These are phyloP conservation scores for Tetragonula clypearis DNA, from an alignment of 1,140 invertebrate genomes.

Conservation along the genomic window DNA sequence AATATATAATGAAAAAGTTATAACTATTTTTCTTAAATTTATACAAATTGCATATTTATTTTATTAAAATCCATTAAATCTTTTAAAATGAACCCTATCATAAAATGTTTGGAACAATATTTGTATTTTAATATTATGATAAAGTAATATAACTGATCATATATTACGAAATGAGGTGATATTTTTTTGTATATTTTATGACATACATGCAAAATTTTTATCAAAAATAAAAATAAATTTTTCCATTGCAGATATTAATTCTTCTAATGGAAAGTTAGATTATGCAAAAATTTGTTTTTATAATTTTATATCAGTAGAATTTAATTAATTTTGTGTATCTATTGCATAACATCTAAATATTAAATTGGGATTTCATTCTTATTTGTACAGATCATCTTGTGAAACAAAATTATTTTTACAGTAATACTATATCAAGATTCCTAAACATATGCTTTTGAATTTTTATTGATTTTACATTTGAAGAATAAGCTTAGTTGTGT, in stretches of 20 bases:
- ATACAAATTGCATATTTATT: not conserved
- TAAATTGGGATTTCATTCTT: constrained; percentile 93
- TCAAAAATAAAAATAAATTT: constrained; percentile 93
- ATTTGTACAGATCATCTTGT: constrained; percentile 90
- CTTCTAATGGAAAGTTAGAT: constrained; percentile 93
- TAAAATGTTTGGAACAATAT: constrained; percentile 1
- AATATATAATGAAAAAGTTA: constrained; percentile 43
- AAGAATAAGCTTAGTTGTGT: constrained; percentile 93
- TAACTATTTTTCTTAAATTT: not conserved
- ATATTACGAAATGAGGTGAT: constrained; percentile 93
- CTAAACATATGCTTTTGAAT: not conserved
- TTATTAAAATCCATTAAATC: constrained; percentile 91
- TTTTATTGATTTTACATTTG: constrained; percentile 86
- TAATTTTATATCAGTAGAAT: constrained; percentile 91
- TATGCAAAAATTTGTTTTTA: constrained; percentile 91
- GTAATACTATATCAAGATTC: not conserved
- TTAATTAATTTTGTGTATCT: constrained; percentile 92
- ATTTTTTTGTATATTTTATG: constrained; percentile 93
- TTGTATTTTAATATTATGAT: not conserved
- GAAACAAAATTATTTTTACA: constrained; percentile 41
- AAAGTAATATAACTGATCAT: constrained; percentile 48
- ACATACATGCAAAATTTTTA: constrained; percentile 94
- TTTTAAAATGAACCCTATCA: constrained; percentile 90
- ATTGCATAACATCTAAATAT: constrained; percentile 96
- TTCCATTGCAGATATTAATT: constrained; percentile 89